Evolutionary conservation across 2,113 vertebrate species (phyloP).

Genomic region (Ptyas mucosa): DNA sequence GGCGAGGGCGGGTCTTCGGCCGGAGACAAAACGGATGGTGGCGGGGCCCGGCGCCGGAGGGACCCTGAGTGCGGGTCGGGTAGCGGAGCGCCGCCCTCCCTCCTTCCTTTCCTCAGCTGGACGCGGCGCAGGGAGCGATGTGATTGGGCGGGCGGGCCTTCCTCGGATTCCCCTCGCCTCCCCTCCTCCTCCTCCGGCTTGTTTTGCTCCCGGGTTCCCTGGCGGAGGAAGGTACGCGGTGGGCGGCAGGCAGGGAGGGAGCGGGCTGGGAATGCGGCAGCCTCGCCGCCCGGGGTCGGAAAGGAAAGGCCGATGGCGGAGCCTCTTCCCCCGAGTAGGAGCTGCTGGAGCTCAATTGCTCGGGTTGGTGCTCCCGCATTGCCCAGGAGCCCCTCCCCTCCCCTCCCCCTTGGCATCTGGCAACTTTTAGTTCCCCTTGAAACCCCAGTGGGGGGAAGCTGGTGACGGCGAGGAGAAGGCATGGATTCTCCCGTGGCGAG

Average conservation of each 20-base stretch:
- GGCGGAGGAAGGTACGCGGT: neutral
- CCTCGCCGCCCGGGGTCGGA: too few relatives aligned
- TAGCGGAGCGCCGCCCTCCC: neutral
- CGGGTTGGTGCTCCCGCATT: too few relatives aligned
- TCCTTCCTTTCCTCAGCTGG: constrained; percentile 6
- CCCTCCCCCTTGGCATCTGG: too few relatives aligned
- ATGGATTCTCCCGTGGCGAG: neutral
- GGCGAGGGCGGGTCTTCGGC: neutral
- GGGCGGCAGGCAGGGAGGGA: neutral
- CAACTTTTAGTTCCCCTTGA: neutral
- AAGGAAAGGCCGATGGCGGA: neutral
- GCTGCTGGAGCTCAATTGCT: neutral
- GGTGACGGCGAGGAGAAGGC: neutral
- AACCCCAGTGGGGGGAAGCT: neutral
- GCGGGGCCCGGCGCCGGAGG: neutral
- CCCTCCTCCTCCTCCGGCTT: neutral
- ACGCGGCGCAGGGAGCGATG: neutral
- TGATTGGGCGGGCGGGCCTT: neutral
- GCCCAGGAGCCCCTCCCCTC: neutral
- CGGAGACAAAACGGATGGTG: constrained; percentile 31
- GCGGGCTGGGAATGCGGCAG: neutral
- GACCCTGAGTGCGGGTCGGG: too few relatives aligned
- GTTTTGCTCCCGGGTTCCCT: neutral
- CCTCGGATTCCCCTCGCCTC: neutral
- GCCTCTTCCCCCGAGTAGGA: neutral